A percentile compares a stretch with the other conserved stretches of the same genome.
These are phyloP conservation scores for Phrixothrix hirtus DNA, from an alignment of 2,888 invertebrate genomes.

Conservation along the genomic window DNA sequence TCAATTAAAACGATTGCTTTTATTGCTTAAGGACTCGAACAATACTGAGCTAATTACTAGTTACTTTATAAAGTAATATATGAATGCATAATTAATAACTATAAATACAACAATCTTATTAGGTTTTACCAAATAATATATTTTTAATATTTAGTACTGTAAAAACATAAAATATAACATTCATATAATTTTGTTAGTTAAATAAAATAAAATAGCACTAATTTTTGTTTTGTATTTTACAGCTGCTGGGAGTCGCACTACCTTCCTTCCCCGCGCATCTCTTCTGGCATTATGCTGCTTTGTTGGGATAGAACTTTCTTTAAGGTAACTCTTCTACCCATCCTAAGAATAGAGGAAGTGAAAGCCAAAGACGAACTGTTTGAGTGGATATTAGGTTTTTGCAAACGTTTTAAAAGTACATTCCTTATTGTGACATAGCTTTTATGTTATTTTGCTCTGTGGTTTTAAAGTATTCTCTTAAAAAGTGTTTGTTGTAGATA, in stretches of 20 bases:
- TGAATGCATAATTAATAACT: too few relatives aligned
- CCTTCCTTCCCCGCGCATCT: constrained; percentile 44
- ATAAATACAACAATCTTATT: too few relatives aligned
- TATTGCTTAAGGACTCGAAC: too few relatives aligned
- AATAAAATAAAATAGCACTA: too few relatives aligned
- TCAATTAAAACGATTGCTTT: too few relatives aligned
- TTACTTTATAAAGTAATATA: too few relatives aligned
- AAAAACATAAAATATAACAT: too few relatives aligned
- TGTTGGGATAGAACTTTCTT: constrained; percentile 39
- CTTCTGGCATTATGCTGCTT: constrained; percentile 46
- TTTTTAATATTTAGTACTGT: too few relatives aligned
- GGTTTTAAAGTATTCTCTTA: neutral
- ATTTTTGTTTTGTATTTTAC: constrained; percentile 23
- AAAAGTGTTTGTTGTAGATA: constrained; percentile 9
- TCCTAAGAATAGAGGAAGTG: constrained; percentile 33
- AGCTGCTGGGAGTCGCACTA: constrained; percentile 51
- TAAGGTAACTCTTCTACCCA: constrained; percentile 48
- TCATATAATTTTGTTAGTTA: too few relatives aligned
- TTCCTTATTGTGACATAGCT: constrained; percentile 25
- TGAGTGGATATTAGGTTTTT: constrained; percentile 38
- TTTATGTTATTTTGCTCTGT: constrained; percentile 13
- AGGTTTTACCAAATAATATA: too few relatives aligned
- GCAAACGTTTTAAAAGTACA: constrained; percentile 20
- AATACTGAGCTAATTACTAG: too few relatives aligned
- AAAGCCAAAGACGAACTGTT: constrained; percentile 45